A percentile compares a stretch with the other conserved stretches of the same genome.
Conservation (phyloP, 2,888 invertebrate species). For the Apodemia duryi region DNA sequence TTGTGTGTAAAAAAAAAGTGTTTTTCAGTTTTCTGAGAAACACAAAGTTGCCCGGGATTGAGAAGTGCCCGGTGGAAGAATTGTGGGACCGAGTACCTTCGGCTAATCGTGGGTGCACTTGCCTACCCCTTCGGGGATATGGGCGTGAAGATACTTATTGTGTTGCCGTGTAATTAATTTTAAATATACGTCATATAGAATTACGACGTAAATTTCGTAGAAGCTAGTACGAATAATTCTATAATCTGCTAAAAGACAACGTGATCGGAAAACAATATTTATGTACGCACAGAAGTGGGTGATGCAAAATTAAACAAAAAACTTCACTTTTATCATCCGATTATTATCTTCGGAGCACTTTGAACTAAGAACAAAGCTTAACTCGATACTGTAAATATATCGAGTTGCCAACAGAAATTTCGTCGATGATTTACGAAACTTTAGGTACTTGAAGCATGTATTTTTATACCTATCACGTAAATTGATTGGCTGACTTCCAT, state of each 20-base stretch:
- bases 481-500: too few relatives aligned
- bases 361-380: constrained; percentile 40
- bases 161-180: too few relatives aligned
- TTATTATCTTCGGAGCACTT: constrained; percentile 41
- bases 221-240: neutral
- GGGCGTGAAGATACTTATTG: too few relatives aligned
- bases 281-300: constrained; percentile 27
- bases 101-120: too few relatives aligned
- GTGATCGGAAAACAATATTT: constrained; percentile 4
- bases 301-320: constrained; percentile 39
- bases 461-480: neutral
- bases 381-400: constrained; percentile 33
- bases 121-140: too few relatives aligned
- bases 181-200: too few relatives aligned
- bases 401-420: constrained; percentile 28
- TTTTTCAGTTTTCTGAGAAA: too few relatives aligned
- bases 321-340: constrained; percentile 25
- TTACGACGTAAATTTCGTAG: neutral
- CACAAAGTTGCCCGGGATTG: too few relatives aligned
- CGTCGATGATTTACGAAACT: constrained; percentile 37
- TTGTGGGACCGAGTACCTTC: too few relatives aligned
- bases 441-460: constrained; percentile 19
- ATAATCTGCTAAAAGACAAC: neutral
- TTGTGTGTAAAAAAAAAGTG: too few relatives aligned
- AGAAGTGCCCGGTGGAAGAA: too few relatives aligned